These are phyloP conservation scores for Yponomeuta evonymella DNA, from an alignment of 2,888 invertebrate species.

Conservation along the genomic window DNA sequence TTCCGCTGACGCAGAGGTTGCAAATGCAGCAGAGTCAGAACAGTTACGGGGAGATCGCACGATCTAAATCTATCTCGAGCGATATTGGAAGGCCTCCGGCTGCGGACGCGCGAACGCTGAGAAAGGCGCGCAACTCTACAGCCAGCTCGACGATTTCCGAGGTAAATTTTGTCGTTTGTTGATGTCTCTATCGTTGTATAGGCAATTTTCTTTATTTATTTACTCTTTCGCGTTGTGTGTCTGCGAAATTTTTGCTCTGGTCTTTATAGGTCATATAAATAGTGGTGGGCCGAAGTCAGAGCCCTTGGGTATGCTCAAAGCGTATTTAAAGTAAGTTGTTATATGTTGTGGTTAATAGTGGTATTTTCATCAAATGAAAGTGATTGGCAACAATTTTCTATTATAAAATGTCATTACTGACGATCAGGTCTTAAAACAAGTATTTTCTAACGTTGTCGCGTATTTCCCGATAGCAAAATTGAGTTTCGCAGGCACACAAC, in stretches of 20 bases:
- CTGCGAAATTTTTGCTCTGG: constrained; percentile 37
- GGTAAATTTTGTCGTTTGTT: constrained; percentile 36
- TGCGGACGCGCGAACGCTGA: constrained; percentile 42
- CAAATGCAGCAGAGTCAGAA: constrained; percentile 50
- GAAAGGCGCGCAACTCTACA: constrained; percentile 54
- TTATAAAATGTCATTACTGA: too few species aligned
- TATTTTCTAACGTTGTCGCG: neutral
- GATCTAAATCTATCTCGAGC: constrained; percentile 76
- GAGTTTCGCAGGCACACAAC: constrained; percentile 58
- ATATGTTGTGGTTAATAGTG: too few species aligned
- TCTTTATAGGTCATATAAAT: neutral
- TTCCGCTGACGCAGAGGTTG: constrained; percentile 73
- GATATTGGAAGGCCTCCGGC: constrained; percentile 74
- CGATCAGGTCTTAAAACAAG: too few species aligned
- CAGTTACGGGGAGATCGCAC: constrained; percentile 53
- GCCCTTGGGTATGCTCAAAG: neutral
- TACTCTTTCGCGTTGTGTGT: constrained; percentile 29
- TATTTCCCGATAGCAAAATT: neutral
- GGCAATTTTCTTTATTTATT: constrained; percentile 4
- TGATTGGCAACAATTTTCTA: too few species aligned
- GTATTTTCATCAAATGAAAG: too few species aligned
- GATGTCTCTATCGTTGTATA: constrained; percentile 6
- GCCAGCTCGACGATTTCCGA: constrained; percentile 52
- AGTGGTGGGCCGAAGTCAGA: neutral
- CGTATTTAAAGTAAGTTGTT: too few species aligned